Evolutionary conservation across 64 coral and sea anemone species (phyloP).

Genomic region (Orbicella faveolata): DNA sequence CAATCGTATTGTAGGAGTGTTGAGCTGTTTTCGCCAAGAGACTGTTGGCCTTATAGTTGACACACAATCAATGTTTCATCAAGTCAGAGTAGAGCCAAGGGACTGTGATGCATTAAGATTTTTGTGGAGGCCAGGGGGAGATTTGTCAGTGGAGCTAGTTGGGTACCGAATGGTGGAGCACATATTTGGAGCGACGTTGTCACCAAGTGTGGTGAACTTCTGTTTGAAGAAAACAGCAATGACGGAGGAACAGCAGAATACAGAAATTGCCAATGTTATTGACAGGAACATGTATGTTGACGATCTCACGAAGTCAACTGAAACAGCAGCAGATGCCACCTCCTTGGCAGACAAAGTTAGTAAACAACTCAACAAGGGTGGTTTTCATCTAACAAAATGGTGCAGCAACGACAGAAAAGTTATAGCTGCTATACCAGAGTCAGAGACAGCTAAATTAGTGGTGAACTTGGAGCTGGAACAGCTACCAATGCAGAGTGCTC

Average conservation of each 20-base stretch:
- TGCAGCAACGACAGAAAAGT: constrained; percentile 21
- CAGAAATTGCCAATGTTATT: constrained; percentile 8
- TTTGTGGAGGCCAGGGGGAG: constrained; percentile 43
- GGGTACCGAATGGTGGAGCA: constrained; percentile 57
- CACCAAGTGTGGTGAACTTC: constrained; percentile 28
- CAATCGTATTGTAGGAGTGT: constrained; percentile 53
- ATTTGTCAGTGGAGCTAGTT: constrained; percentile 40
- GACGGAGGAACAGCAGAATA: neutral
- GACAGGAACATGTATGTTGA: constrained; percentile 48
- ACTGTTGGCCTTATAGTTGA: constrained; percentile 51
- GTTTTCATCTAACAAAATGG: constrained; percentile 60
- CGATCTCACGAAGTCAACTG: constrained; percentile 30
- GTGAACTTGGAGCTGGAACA: constrained; percentile 30
- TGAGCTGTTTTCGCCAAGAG: constrained; percentile 64
- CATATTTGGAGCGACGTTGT: constrained; percentile 52
- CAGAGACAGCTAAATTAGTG: constrained; percentile 11
- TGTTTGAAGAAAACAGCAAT: constrained; percentile 47
- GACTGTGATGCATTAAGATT: constrained; percentile 49
- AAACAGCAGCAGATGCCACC: constrained; percentile 10
- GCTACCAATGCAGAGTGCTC: constrained; percentile 39
- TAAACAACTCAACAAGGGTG: constrained; percentile 32
- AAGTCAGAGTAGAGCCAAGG: constrained; percentile 44
- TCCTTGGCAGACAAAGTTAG: constrained; percentile 14
- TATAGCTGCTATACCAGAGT: constrained; percentile 40
- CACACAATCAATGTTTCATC: constrained; percentile 59